A percentile compares a stretch with the other conserved stretches of the same genome.
Evolutionary conservation across 2,113 vertebrate genomes (phyloP).

Genomic region (Rhineura floridana): DNA sequence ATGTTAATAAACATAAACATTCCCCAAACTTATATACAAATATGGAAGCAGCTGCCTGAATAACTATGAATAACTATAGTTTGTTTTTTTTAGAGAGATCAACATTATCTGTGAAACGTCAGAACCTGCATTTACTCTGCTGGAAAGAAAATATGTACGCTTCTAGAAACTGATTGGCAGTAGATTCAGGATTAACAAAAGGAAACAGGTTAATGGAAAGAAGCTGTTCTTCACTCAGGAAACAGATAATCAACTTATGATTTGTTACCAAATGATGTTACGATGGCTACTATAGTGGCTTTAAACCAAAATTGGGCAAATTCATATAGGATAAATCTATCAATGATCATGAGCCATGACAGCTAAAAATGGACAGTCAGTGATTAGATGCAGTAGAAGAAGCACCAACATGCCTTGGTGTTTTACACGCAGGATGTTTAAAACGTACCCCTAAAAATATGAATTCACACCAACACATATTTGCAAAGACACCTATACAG

Average conservation of each 20-base stretch:
- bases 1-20: slow-evolving; percentile 36
- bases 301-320: background rate
- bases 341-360: background rate
- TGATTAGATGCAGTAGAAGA: background rate
- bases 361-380: background rate
- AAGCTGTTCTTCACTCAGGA: background rate
- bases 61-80: background rate
- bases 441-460: background rate
- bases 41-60: slow-evolving; percentile 22
- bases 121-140: slow-evolving; percentile 12
- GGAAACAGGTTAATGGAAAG: background rate
- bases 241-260: background rate
- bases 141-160: slow-evolving; percentile 30
- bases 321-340: background rate
- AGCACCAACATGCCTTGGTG: background rate
- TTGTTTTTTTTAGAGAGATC: slow-evolving; percentile 36
- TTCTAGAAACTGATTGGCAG: slow-evolving; percentile 10
- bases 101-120: slow-evolving; percentile 29
- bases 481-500: background rate
- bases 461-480: background rate
- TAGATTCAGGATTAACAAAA: background rate
- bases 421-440: background rate
- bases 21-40: slow-evolving; percentile 25
- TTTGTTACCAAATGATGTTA: background rate
- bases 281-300: background rate